Base-by-base conservation (phyloP, 2,113 vertebrate genomes). In the Hippocampus guttulatus region DNA sequence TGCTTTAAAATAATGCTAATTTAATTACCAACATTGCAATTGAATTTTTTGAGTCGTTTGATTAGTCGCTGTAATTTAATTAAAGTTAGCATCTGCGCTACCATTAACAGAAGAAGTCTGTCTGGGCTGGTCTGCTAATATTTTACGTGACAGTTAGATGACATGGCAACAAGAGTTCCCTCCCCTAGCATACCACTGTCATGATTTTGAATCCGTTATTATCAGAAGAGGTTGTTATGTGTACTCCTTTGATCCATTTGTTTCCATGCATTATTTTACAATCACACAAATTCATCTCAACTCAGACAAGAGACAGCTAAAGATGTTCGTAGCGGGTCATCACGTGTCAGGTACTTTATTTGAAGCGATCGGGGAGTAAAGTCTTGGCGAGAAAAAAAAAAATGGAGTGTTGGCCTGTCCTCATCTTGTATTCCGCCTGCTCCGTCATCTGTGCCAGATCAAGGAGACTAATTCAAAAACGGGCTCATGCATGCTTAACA, bases 401-500 rank as follows among this genome's bases (percentile, higher is more conserved):
- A 81, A n/a, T 6, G n/a, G n/a, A 23, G 54, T 18, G 78, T 65
- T 72, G 84, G 86, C 86, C 80, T 64, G 81, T 73, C 73, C 77
- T 83, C 80, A 84, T 81, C 80, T 85, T 71, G 66, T 64, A 80
- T 86, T 87, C 75, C 75, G 82, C 72, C 71, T 52, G 74, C 1
- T 71, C 81, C 82, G 85, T 84, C 86, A 83, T 84, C 83, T 79
- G 45, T 75, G 76, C 77, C 83, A 86, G 83, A 89, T 90, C 86
- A 83, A 83, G 81, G 84, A 71, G 84, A 86, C 86, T 85, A 87
- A 90, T 89, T 87, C 84, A 88, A 82, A 84, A 61, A 61, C 27
- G 62, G 75, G 84, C 84, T 88, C 84, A 89, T 81, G 85, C 76
- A 75, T 80, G 81, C 84, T 87, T 78, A 87, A 81, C 83, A 85